These are phyloP conservation scores for Eugnorisma glareosa DNA, from an alignment of 2,888 invertebrate genomes.

Conservation along the genomic window DNA sequence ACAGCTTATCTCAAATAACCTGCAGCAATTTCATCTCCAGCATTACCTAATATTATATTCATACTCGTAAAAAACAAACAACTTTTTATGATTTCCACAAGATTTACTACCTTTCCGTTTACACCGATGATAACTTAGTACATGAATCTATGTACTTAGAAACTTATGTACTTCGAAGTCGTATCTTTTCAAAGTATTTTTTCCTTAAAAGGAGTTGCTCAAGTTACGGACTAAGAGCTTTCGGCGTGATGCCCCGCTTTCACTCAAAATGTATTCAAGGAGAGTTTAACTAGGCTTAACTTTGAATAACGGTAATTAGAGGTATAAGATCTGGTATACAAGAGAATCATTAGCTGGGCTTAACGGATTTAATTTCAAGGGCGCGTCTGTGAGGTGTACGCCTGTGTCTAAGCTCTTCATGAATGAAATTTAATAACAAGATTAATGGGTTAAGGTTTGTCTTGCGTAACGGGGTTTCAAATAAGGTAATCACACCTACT, in stretches of 20 bases:
- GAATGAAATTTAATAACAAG: constrained; percentile 22
- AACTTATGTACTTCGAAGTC: constrained; percentile 38
- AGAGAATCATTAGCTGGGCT: constrained; percentile 54
- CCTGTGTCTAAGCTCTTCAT: constrained; percentile 22
- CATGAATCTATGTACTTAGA: constrained; percentile 50
- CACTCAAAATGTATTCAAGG: constrained; percentile 47
- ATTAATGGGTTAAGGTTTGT: background rate
- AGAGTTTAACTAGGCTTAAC: constrained; percentile 45
- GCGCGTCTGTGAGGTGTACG: constrained; percentile 18
- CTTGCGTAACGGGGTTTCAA: background rate
- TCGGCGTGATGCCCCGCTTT: constrained; percentile 30
- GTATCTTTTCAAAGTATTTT: constrained; percentile 35
- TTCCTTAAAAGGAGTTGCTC: constrained; percentile 40
- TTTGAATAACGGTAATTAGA: constrained; percentile 59
- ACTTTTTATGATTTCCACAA: constrained; percentile 62
- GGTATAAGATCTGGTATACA: constrained; percentile 42
- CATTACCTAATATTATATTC: constrained; percentile 62
- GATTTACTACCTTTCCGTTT: constrained; percentile 60
- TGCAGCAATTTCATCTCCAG: constrained; percentile 51
- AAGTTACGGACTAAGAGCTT: constrained; percentile 24
- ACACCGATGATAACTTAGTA: constrained; percentile 56
- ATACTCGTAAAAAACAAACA: constrained; percentile 65
- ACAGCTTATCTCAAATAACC: constrained; percentile 41
- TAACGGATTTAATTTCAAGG: constrained; percentile 47
- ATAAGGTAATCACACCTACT: background rate